Evolutionary conservation across 2,888 invertebrate genomes (phyloP).

Genomic region (Andrena bucephala): DNA sequence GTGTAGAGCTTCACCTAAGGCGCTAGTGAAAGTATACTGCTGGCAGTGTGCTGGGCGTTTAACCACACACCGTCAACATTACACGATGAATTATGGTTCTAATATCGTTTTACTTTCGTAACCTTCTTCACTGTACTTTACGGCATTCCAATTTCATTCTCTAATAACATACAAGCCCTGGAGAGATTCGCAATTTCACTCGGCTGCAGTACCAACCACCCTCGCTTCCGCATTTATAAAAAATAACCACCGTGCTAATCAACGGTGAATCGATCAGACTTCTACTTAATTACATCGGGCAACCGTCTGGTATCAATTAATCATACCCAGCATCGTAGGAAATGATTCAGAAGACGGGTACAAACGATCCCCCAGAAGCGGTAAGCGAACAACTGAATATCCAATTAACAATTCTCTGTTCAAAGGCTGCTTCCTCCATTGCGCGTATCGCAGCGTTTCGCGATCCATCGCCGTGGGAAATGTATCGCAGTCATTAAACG

Average conservation of each 20-base stretch:
- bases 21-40: conserved; percentile 28
- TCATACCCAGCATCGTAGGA: too few relatives aligned
- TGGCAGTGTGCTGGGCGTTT: conserved; percentile 28
- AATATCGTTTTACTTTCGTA: conserved; percentile 45
- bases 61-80: conserved; percentile 44
- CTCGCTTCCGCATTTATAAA: background rate
- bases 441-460: conserved; percentile 10
- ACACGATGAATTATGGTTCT: conserved; percentile 37
- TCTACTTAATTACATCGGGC: too few relatives aligned
- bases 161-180: conserved; percentile 1
- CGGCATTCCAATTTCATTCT: conserved; percentile 22
- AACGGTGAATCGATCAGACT: too few relatives aligned
- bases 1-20: conserved; percentile 2
- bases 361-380: background rate
- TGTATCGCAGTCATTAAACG: conserved; percentile 72
- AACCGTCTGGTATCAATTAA: too few relatives aligned
- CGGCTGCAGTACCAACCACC: background rate
- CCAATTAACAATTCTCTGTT: conserved; percentile 25
- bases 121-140: conserved; percentile 15
- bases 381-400: conserved; percentile 5
- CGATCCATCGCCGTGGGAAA: conserved; percentile 35
- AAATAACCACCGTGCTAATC: background rate
- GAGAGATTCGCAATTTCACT: background rate
- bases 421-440: conserved; percentile 3
- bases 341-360: too few relatives aligned